These are phyloP conservation scores for Galeopsomyia nigrocyanea DNA, from an alignment of 2,888 invertebrate genomes.

Conservation along the genomic window DNA sequence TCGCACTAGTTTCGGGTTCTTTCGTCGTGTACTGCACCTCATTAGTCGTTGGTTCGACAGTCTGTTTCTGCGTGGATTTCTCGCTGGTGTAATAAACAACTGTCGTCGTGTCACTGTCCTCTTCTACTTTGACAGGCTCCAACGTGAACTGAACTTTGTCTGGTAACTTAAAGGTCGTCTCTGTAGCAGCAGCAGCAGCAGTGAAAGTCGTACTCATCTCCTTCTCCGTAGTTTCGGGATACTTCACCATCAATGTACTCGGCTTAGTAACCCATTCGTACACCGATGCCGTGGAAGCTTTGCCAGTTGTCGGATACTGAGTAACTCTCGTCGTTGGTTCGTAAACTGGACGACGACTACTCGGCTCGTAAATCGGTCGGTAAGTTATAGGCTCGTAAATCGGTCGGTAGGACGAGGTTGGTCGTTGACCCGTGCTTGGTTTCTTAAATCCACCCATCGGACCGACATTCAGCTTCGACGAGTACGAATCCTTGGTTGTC, in stretches of 20 bases:
- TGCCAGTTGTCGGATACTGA: slow-evolving; percentile 1
- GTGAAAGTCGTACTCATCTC: no score
- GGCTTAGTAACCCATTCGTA: background rate
- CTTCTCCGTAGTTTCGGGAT: slow-evolving; percentile 3
- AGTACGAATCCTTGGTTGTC: slow-evolving; percentile 2
- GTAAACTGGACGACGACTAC: slow-evolving; percentile 19
- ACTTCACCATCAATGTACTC: slow-evolving; percentile 2
- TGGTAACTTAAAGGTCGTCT: slow-evolving; percentile 1
- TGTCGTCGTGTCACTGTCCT: slow-evolving; percentile 6
- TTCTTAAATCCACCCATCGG: slow-evolving; percentile 38
- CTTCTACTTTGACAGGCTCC: background rate
- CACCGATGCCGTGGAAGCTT: background rate
- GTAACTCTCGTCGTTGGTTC: slow-evolving; percentile 21
- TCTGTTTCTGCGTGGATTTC: slow-evolving; percentile 2
- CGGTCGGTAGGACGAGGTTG: slow-evolving; percentile 22
- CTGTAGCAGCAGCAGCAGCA: background rate
- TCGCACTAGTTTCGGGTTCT: background rate
- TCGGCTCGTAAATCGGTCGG: slow-evolving; percentile 21
- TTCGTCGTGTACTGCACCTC: slow-evolving; percentile 6
- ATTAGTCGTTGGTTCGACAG: background rate
- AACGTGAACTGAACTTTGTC: slow-evolving; percentile 14
- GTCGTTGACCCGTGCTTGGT: slow-evolving; percentile 23
- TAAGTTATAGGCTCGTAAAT: slow-evolving; percentile 21
- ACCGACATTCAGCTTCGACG: slow-evolving; percentile 26
- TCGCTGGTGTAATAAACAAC: slow-evolving; percentile 15